Percentiles rank a stretch among this genome's conserved stretches.
These are phyloP conservation scores for Abrostola tripartita DNA, from an alignment of 2,888 invertebrate genomes.

Conservation along the genomic window DNA sequence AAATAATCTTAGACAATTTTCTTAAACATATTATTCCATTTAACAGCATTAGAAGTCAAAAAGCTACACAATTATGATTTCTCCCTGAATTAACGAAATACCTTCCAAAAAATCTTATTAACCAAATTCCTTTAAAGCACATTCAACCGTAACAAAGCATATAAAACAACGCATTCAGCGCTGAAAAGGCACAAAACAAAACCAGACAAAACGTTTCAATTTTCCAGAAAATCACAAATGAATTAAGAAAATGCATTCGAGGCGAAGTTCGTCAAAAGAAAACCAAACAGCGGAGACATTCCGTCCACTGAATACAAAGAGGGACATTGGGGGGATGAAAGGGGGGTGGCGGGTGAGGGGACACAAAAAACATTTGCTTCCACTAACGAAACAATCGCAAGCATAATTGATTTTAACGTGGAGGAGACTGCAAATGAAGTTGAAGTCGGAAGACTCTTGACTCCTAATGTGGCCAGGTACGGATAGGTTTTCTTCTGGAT, in stretches of 20 bases:
- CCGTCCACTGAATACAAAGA: constrained; percentile 82
- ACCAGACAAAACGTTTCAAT: constrained; percentile 51
- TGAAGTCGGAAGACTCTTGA: constrained; percentile 57
- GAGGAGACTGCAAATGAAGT: constrained; percentile 81
- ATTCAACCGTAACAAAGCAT: constrained; percentile 2
- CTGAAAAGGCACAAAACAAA: constrained; percentile 29
- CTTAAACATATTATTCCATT: too few relatives aligned
- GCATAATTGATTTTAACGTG: constrained; percentile 87
- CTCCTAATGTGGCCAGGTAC: constrained; percentile 50
- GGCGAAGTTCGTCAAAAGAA: constrained; percentile 86
- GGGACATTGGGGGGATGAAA: constrained; percentile 52
- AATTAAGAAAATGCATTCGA: constrained; percentile 71
- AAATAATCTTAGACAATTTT: too few relatives aligned
- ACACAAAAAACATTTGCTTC: constrained; percentile 82
- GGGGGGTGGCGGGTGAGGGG: constrained; percentile 44
- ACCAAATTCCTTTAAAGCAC: too few relatives aligned
- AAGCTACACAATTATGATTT: too few relatives aligned
- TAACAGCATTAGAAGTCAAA: too few relatives aligned
- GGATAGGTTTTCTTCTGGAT: neutral
- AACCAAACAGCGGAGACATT: constrained; percentile 79
- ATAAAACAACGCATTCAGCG: constrained; percentile 23
- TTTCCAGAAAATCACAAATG: constrained; percentile 56
- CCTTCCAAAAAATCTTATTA: too few relatives aligned
- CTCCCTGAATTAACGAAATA: too few relatives aligned
- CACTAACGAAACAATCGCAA: constrained; percentile 86